Conservation (phyloP, 2,797 vertebrate genomes). For the Leuciscus waleckii region DNA sequence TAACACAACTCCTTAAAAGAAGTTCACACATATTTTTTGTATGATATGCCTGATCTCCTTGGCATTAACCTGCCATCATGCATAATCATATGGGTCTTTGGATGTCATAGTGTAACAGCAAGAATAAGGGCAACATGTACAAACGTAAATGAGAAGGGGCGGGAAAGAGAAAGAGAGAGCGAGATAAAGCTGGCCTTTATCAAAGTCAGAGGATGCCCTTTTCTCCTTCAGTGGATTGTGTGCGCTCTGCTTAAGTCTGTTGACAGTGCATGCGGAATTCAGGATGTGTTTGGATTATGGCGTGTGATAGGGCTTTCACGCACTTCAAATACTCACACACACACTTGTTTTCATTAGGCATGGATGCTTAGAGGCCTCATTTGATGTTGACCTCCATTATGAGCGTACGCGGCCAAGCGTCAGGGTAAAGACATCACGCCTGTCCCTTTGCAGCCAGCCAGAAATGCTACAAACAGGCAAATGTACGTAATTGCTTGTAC, state of each 20-base stretch:
- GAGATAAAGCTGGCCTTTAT: conserved; percentile 74
- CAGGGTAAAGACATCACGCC: conserved; percentile 28
- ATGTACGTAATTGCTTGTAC: conserved; percentile 66
- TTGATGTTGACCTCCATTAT: conserved; percentile 46
- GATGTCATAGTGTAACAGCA: conserved; percentile 8
- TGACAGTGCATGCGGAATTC: conserved; percentile 64
- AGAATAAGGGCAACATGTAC: conserved; percentile 39
- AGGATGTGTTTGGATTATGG: conserved; percentile 59
- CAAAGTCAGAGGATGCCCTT: conserved; percentile 78
- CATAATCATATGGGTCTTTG: background rate
- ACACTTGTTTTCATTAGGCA: conserved; percentile 43
- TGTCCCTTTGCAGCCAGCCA: conserved; percentile 28
- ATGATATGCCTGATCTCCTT: background rate
- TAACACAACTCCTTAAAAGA: conserved; percentile 5
- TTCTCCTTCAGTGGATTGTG: conserved; percentile 65
- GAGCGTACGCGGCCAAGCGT: background rate
- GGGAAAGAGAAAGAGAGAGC: conserved; percentile 63
- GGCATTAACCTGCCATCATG: conserved; percentile 4
- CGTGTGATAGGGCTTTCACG: conserved; percentile 29
- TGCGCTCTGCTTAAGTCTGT: conserved; percentile 64
- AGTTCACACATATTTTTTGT: background rate
- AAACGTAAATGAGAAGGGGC: conserved; percentile 43
- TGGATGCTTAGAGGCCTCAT: conserved; percentile 20
- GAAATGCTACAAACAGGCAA: conserved; percentile 64
- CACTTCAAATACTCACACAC: conserved; percentile 18